phyloP scores from a whole-genome alignment of 2,113 vertebrate genomes.

The Boleophthalmus pectinirostris region DNA sequence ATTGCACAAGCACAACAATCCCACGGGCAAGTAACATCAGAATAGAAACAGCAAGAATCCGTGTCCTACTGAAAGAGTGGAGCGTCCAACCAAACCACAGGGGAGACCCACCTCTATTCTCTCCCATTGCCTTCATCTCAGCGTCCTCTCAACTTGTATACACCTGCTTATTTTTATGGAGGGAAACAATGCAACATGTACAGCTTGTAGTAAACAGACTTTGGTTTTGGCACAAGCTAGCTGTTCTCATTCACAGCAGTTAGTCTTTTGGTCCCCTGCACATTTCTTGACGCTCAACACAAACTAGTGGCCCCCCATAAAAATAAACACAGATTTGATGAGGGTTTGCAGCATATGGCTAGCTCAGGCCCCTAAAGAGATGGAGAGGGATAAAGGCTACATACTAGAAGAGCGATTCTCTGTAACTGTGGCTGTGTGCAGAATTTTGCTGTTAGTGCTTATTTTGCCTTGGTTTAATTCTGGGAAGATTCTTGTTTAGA shows the following conservation, averaged over 20 bases:
- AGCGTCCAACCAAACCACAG: not conserved
- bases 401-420: constrained; percentile 9
- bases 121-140: not conserved
- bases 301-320: constrained; percentile 21
- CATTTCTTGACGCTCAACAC: constrained; percentile 30
- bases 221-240: constrained; percentile 13
- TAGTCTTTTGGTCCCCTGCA: constrained; percentile 27
- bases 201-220: constrained; percentile 19
- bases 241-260: constrained; percentile 15
- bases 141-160: constrained; percentile 10
- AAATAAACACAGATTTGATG: constrained; percentile 31
- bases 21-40: not conserved
- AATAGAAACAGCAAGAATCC: not conserved
- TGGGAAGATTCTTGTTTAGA: not conserved
- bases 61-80: not conserved
- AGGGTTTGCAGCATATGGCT: constrained; percentile 29
- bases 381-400: constrained; percentile 13
- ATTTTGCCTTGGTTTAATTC: not conserved
- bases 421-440: not conserved
- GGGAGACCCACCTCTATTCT: constrained; percentile 8
- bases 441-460: not conserved
- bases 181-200: constrained; percentile 12
- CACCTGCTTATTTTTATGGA: constrained; percentile 6
- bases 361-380: constrained; percentile 19
- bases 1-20: not conserved